A percentile compares a stretch with the other conserved stretches of the same genome.
Conservation (phyloP, 2,888 invertebrate species). For the Ecdyonurus torrentis region DNA sequence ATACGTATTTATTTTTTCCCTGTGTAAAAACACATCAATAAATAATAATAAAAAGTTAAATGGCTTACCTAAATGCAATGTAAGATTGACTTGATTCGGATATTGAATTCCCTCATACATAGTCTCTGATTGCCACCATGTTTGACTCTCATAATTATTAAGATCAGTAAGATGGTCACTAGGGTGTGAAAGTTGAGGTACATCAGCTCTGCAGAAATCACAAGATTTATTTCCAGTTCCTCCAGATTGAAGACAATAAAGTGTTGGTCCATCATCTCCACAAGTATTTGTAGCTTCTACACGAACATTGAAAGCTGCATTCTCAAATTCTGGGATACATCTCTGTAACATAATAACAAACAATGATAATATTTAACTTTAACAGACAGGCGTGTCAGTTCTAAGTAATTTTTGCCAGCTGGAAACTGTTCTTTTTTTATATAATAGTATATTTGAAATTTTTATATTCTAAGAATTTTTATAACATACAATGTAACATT, state of each 20-base stretch:
- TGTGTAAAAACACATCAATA: too few relatives aligned
- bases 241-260: slow-evolving; percentile 88
- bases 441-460: too few relatives aligned
- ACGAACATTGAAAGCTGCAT: slow-evolving; percentile 77
- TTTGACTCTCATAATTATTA: slow-evolving; percentile 75
- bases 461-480: too few relatives aligned
- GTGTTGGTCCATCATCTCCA: slow-evolving; percentile 57
- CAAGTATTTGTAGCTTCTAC: slow-evolving; percentile 95
- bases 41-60: too few relatives aligned
- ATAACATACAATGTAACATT: too few relatives aligned
- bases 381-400: too few relatives aligned
- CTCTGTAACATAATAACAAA: slow-evolving; percentile 37
- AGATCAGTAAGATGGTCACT: slow-evolving; percentile 74
- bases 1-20: too few relatives aligned
- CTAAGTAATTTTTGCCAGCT: too few relatives aligned
- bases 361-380: too few relatives aligned
- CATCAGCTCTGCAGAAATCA: slow-evolving; percentile 49
- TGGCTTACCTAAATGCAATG: slow-evolving; percentile 66
- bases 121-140: slow-evolving; percentile 98
- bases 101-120: slow-evolving; percentile 88
- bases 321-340: slow-evolving; percentile 93
- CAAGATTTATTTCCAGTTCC: slow-evolving; percentile 52
- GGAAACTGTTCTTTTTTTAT: too few relatives aligned
- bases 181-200: slow-evolving; percentile 42
- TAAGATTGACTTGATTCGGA: slow-evolving; percentile 84